Conservation (phyloP, 2,797 vertebrate species). For the Micrastur ruficollis region DNA sequence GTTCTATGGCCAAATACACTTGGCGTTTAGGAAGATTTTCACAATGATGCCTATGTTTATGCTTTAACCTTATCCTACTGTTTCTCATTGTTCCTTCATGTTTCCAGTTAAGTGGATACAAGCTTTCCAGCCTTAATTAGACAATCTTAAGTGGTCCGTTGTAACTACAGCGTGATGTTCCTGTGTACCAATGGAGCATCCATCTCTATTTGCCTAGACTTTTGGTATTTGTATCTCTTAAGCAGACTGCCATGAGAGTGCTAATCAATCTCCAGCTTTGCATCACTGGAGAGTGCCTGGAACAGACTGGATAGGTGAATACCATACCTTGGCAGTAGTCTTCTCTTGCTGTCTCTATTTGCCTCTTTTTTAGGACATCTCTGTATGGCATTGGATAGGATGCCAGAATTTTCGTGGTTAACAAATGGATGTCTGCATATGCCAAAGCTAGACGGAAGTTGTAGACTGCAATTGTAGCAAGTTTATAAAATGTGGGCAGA, state of each 20-base stretch:
- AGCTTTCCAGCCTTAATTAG: neutral
- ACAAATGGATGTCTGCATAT: neutral
- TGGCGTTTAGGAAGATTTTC: neutral
- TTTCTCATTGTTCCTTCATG: neutral
- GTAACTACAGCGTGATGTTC: neutral
- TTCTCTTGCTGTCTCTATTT: neutral
- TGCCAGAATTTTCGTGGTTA: neutral
- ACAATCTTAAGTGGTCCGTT: neutral
- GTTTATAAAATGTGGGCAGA: neutral
- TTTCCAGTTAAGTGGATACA: neutral
- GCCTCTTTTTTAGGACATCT: neutral
- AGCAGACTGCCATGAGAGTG: fast-evolving
- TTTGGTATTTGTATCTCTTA: neutral
- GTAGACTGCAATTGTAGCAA: neutral
- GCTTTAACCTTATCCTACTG: neutral
- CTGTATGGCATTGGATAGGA: neutral
- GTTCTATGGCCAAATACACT: neutral
- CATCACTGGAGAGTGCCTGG: neutral
- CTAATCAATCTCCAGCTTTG: neutral
- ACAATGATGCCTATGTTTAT: neutral
- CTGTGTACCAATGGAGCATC: neutral
- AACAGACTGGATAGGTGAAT: neutral
- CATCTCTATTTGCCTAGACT: neutral
- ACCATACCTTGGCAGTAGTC: neutral
- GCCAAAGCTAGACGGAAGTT: neutral